These are phyloP conservation scores for Oophaga pumilio DNA, from an alignment of 2,113 vertebrate genomes.

Conservation along the genomic window DNA sequence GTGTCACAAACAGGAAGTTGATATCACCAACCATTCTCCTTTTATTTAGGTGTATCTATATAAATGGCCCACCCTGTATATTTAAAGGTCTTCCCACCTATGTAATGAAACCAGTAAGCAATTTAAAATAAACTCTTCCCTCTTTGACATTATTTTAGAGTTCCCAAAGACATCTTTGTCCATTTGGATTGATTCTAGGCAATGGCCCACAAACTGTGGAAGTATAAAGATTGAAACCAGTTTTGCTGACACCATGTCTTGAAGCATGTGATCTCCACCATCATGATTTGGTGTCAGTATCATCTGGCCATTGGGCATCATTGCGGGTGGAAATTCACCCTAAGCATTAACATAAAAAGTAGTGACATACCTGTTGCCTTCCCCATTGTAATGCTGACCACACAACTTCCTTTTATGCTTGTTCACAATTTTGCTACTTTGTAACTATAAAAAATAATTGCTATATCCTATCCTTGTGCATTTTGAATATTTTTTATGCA, in stretches of 20 bases:
- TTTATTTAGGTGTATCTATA: too few species aligned
- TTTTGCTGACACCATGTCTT: too few species aligned
- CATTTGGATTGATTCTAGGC: background rate
- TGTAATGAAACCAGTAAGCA: background rate
- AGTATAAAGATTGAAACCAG: background rate
- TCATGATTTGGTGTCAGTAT: too few species aligned
- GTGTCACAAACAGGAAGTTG: too few species aligned
- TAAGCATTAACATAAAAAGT: too few species aligned
- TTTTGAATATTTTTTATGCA: background rate
- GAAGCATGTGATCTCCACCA: too few species aligned
- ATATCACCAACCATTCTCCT: too few species aligned
- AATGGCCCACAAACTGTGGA: background rate
- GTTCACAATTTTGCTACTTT: conserved; percentile 1
- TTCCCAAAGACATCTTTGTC: background rate
- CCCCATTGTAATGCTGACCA: too few species aligned
- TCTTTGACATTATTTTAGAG: background rate
- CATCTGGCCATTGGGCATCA: too few species aligned
- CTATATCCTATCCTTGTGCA: background rate
- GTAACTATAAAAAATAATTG: background rate
- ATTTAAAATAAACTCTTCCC: background rate
- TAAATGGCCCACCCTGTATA: too few species aligned
- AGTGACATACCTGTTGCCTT: background rate
- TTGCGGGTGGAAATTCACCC: too few species aligned
- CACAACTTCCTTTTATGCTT: background rate
- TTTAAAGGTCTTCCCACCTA: background rate